Evolutionary conservation across 2,113 vertebrate species (phyloP).

Genomic region (Seriola aureovittata): DNA sequence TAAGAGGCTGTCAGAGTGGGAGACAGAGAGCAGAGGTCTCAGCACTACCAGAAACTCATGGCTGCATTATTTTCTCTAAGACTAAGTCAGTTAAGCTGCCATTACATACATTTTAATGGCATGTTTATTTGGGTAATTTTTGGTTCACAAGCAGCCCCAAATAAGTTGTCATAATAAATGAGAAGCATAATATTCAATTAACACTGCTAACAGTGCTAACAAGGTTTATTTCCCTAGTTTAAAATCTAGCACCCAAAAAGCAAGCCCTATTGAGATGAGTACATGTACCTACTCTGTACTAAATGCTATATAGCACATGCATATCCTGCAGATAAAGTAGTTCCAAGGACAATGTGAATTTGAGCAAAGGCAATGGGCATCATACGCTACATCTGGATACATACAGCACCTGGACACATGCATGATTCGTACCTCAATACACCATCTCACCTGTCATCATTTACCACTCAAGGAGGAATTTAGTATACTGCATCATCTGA

Average conservation of each 20-base stretch:
- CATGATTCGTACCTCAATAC: not conserved
- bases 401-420: not conserved
- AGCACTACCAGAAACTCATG: conserved; percentile 67
- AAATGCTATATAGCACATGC: not conserved
- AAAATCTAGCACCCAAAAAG: not conserved
- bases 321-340: not conserved
- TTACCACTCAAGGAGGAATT: not conserved
- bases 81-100: conserved; percentile 46
- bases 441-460: not conserved
- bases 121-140: conserved; percentile 15
- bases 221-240: conserved; percentile 1
- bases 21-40: conserved; percentile 82
- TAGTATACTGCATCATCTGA: not conserved
- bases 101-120: conserved; percentile 35
- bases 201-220: not conserved
- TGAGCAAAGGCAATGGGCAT: not conserved
- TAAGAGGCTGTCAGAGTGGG: conserved; percentile 76
- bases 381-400: not conserved
- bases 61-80: conserved; percentile 65
- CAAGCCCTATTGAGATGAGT: not conserved
- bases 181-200: conserved; percentile 26
- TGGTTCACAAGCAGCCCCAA: conserved; percentile 18
- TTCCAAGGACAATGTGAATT: not conserved
- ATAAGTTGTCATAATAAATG: conserved; percentile 27
- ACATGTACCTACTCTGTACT: not conserved